Evolutionary conservation across 92 coral and sea anemone genomes (phyloP), one percentile per base, ranked within the genome.

Genomic region (Diadumene lineata): DNA sequence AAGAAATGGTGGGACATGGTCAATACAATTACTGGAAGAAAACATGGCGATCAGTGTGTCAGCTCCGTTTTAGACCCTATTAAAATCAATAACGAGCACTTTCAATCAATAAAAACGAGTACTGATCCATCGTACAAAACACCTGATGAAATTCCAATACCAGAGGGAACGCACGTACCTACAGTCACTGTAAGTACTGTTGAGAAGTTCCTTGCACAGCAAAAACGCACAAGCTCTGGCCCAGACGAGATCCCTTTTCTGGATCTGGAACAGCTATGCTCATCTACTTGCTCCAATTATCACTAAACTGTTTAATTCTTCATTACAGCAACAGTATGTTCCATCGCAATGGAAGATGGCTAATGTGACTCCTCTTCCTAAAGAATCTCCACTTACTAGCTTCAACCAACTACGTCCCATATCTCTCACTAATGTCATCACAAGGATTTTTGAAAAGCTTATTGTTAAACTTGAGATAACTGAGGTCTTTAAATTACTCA

Each of bases 1-100:
- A 56, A 79, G 68, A 79, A 43, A 29, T 83, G 92, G 85, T 87
- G 92, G 88, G 74, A 87, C 61, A 78, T 77, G 18, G 74, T 71
- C 22, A 82, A 87, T 68, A 82, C 61, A 66, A 87, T 82, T 33
- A 78, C 82, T 34, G 82, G 80, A 13, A 87, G 88, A 68, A 80
- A 73, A 51, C 44, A 74, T 65, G 28, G 66, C 58, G 43, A 65
- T 28, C 53, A 30, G 65, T 28, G 23, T 48, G 55, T 82, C 33
- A 63, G 79, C 70, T 57, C 84, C 29, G 50, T 38, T 51, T 23
- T 86, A 33, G 31, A 56, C 34, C 84, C 86, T 28, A 69, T 69
- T 13, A 50, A 38, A 55, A 86, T 87, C 38, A 78, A 78, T 71
- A n/a, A n/a, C n/a, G n/a, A n/a, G n/a, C n/a, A n/a, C n/a, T 56